Conservation (phyloP, 2,888 invertebrate genomes). For the Lamellibrachia columna region DNA sequence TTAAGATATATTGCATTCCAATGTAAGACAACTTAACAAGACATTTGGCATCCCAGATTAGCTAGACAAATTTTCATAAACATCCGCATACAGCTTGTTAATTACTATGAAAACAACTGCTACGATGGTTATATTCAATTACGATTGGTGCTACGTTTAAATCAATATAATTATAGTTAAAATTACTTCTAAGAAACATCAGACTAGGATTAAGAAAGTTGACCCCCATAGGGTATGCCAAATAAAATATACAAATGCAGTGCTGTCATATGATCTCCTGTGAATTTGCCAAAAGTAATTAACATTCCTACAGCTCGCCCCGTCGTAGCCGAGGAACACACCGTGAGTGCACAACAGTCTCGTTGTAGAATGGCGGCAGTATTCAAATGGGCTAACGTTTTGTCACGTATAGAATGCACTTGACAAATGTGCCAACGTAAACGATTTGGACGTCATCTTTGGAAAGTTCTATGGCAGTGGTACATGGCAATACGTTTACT, state of each 20-base stretch:
- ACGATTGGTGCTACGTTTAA: too few relatives aligned
- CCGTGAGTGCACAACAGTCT: not conserved
- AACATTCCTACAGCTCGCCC: not conserved
- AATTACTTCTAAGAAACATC: too few relatives aligned
- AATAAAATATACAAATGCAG: constrained; percentile 10
- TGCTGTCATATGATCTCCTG: not conserved
- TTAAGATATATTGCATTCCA: not conserved
- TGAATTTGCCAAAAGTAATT: not conserved
- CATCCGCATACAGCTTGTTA: too few relatives aligned
- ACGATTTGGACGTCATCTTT: not conserved
- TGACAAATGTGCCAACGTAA: not conserved
- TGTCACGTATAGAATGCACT: not conserved
- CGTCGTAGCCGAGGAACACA: not conserved
- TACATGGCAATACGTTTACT: too few relatives aligned
- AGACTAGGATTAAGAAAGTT: not conserved
- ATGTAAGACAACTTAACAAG: not conserved
- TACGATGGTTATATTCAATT: too few relatives aligned
- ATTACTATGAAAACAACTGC: too few relatives aligned
- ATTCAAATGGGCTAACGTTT: too few relatives aligned
- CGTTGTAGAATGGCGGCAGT: not conserved
- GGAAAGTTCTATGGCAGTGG: too few relatives aligned
- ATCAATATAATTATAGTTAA: too few relatives aligned
- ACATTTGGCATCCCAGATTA: not conserved
- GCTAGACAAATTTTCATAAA: not conserved
- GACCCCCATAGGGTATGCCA: not conserved